Percentiles rank a stretch among this genome's conserved stretches.
Evolutionary conservation across 2,888 invertebrate genomes (phyloP).

Genomic region (Tillus elongatus): DNA sequence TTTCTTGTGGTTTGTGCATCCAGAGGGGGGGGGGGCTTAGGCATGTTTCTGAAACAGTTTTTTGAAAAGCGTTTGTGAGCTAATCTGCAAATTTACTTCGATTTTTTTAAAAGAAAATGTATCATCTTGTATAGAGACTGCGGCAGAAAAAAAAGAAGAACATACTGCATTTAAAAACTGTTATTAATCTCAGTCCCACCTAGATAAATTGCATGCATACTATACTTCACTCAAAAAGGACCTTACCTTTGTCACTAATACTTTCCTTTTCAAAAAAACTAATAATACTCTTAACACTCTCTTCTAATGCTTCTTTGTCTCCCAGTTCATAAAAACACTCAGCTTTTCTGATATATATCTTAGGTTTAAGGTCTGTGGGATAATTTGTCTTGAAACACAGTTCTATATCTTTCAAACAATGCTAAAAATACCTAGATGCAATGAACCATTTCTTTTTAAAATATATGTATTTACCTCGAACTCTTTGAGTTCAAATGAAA

Average conservation of each 20-base stretch:
- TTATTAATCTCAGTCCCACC: no score
- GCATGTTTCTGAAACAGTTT: no score
- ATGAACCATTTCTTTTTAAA: not conserved
- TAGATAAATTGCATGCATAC: no score
- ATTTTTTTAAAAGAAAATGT: no score
- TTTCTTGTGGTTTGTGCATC: no score
- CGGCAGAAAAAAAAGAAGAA: no score
- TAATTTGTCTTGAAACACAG: slow-evolving; percentile 53
- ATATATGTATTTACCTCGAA: slow-evolving; percentile 44
- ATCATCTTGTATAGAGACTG: no score
- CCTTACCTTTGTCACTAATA: slow-evolving; percentile 27
- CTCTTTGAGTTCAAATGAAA: slow-evolving; percentile 49
- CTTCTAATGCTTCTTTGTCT: slow-evolving; percentile 26
- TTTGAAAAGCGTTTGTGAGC: no score
- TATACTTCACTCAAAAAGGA: slow-evolving; percentile 7
- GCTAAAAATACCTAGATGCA: slow-evolving; percentile 38
- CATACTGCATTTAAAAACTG: no score
- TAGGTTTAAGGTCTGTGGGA: slow-evolving; percentile 52
- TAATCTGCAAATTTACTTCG: no score
- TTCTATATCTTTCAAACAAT: slow-evolving; percentile 55
- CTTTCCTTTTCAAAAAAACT: slow-evolving; percentile 24
- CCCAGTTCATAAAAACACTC: slow-evolving; percentile 53
- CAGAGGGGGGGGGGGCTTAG: no score
- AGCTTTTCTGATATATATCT: slow-evolving; percentile 56
- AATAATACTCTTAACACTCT: slow-evolving; percentile 26